phyloP scores from a whole-genome alignment of 2,113 vertebrate species.

The Sebastes schlegelii region DNA sequence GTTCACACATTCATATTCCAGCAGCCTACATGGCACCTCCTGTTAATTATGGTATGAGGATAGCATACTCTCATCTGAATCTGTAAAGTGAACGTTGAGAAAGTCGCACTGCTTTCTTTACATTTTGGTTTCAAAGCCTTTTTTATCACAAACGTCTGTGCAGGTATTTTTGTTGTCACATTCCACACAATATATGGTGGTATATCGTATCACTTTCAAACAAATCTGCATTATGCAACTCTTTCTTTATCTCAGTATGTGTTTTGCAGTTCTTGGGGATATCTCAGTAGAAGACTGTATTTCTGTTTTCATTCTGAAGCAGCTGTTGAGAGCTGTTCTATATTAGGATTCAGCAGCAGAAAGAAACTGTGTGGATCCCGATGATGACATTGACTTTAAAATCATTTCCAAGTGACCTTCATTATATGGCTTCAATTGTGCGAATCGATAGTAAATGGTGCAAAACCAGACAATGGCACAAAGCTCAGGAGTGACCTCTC shows the following conservation, averaged over 20 bases:
- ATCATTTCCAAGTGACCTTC: conserved; percentile 25
- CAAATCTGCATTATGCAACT: neutral
- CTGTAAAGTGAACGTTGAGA: neutral
- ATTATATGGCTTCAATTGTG: conserved; percentile 28
- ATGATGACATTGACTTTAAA: conserved; percentile 34
- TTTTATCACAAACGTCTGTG: neutral
- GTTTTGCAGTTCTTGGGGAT: neutral
- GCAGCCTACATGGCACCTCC: neutral
- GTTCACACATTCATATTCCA: neutral
- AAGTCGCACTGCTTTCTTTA: neutral
- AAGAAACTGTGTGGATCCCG: neutral
- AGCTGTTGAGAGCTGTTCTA: neutral
- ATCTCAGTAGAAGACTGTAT: neutral
- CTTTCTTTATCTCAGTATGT: neutral
- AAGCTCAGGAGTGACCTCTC: conserved; percentile 31
- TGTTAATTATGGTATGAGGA: neutral
- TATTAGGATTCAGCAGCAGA: conserved; percentile 18
- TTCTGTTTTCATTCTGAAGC: neutral
- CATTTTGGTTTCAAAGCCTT: neutral
- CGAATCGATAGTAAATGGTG: conserved; percentile 46
- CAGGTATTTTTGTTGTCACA: neutral
- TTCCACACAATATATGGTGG: neutral
- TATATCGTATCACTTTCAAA: neutral
- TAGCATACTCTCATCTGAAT: neutral
- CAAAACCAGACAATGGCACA: conserved; percentile 32